These are phyloP conservation scores for Meteorus sp. DNA, from an alignment of 1,140 invertebrate genomes.

Conservation along the genomic window DNA sequence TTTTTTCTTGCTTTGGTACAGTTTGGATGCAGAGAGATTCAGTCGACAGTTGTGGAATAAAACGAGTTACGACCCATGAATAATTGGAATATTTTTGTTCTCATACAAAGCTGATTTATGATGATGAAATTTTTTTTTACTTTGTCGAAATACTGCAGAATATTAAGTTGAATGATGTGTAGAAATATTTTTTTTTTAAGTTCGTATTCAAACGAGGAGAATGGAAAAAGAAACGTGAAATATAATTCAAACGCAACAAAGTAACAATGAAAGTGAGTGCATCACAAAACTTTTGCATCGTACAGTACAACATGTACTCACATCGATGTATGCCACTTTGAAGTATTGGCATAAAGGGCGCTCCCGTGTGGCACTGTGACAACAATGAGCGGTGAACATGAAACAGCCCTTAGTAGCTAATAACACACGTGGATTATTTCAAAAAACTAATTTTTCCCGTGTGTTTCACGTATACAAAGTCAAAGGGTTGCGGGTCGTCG, in stretches of 20 bases:
- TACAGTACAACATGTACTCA: constrained; percentile 36
- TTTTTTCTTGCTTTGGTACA: no score
- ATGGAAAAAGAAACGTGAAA: background rate
- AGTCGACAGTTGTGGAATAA: no score
- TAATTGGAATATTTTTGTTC: no score
- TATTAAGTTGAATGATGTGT: no score
- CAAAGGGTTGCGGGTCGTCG: constrained; percentile 43
- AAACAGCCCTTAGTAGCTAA: constrained; percentile 58
- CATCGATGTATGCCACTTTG: constrained; percentile 49
- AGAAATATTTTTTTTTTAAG: no score
- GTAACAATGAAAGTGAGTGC: background rate
- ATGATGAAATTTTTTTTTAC: no score
- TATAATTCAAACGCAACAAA: background rate
- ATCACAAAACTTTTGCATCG: constrained; percentile 34
- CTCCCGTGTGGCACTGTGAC: constrained; percentile 40
- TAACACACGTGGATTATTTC: constrained; percentile 59
- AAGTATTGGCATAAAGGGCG: constrained; percentile 54
- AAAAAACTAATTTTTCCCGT: constrained; percentile 56
- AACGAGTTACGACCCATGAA: no score
- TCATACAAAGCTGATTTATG: no score
- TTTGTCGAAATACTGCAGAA: no score
- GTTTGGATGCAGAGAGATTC: no score
- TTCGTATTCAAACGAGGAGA: no score
- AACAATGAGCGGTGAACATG: constrained; percentile 56
- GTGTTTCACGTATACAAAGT: constrained; percentile 45